Percentiles rank a stretch among this genome's conserved stretches.
phyloP scores from a whole-genome alignment of 2,888 invertebrate species.

The Ephialtes manifestator region DNA sequence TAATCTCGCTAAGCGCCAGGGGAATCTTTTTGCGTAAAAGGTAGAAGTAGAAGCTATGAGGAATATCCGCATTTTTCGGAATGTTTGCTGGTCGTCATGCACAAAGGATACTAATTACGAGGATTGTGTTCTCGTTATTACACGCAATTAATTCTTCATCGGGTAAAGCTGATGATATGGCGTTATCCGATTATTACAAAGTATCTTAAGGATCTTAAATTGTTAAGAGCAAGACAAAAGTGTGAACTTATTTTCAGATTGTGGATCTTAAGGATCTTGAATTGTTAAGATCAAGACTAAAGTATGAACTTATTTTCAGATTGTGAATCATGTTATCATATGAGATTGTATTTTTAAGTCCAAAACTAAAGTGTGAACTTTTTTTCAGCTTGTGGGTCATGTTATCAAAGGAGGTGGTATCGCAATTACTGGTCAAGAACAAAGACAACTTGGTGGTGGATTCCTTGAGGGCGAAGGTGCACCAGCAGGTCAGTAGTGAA shows the following conservation, averaged over 20 bases:
- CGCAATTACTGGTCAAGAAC: conserved; percentile 92
- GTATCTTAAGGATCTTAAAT: neutral
- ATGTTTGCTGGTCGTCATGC: neutral
- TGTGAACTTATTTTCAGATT: conserved; percentile 13
- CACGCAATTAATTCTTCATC: neutral
- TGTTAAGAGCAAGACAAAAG: neutral
- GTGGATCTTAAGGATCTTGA: too few species aligned
- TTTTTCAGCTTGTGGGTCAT: conserved; percentile 91
- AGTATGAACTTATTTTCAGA: too few species aligned
- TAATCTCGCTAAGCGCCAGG: conserved; percentile 50
- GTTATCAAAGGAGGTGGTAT: conserved; percentile 92
- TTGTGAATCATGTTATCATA: too few species aligned
- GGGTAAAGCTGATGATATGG: neutral
- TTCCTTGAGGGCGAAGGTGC: conserved; percentile 87
- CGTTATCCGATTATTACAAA: neutral
- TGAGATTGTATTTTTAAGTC: neutral
- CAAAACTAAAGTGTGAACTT: neutral
- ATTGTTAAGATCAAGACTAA: too few species aligned
- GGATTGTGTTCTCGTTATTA: neutral
- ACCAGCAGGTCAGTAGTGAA: conserved; percentile 85
- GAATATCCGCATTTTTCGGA: conserved; percentile 43
- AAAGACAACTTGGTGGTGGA: conserved; percentile 88
- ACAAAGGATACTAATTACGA: neutral
- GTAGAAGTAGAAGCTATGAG: neutral
- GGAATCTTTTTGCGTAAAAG: conserved; percentile 46